phyloP scores from a whole-genome alignment of 2,797 vertebrate genomes.

The Artibeus lituratus region DNA sequence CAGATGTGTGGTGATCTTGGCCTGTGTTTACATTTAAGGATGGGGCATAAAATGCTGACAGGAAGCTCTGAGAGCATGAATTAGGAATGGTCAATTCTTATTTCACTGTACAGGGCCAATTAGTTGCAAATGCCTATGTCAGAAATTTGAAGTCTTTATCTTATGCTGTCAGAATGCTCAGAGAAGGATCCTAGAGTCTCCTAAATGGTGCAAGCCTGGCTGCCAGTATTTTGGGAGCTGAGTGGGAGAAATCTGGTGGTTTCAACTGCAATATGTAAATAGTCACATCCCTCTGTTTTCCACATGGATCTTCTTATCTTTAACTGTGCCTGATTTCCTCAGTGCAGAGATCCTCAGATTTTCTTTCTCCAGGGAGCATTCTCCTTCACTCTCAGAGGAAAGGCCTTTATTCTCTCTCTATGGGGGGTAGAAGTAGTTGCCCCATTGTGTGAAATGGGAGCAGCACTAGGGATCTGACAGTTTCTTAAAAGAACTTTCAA shows the following conservation, averaged over 20 bases:
- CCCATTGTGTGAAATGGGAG: neutral
- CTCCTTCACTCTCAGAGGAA: neutral
- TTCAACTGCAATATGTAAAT: neutral
- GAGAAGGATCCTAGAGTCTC: neutral
- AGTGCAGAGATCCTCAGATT: neutral
- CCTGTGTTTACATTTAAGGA: neutral
- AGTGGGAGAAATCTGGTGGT: neutral
- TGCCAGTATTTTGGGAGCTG: neutral
- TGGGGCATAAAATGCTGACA: neutral
- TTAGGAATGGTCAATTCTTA: neutral
- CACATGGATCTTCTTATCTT: neutral
- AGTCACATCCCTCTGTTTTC: neutral
- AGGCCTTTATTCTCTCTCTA: neutral
- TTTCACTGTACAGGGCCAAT: neutral
- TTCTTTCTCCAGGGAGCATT: neutral
- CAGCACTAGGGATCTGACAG: neutral
- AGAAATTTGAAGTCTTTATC: constrained; percentile 19
- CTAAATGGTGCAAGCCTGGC: neutral
- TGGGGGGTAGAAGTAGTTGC: neutral
- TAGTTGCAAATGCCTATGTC: neutral
- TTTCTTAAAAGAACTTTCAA: neutral
- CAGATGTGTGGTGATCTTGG: neutral
- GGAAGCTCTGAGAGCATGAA: neutral
- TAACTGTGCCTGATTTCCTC: neutral
- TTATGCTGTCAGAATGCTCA: neutral